Evolutionary conservation across 2,888 invertebrate genomes (phyloP), one percentile per base, ranked within the genome.

Genomic region (Philhelius pedissequus): DNA sequence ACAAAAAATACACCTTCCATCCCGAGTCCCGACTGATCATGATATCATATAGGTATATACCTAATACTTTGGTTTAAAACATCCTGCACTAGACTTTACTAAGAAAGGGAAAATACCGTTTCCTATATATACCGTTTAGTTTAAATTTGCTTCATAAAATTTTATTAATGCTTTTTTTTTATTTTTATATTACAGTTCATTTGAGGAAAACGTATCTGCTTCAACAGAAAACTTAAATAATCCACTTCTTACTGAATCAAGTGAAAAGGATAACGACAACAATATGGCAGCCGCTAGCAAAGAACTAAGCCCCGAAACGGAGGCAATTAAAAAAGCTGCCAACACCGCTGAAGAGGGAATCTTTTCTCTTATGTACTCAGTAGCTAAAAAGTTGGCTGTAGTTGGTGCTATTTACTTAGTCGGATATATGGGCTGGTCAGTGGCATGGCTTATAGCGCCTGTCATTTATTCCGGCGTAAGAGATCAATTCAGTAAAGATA

Each of bases 391-490:
- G 92, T 93, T 95, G 54, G 94, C 94, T 66, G 93, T 96, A 69
- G 95, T 96, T 27, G 96, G 96, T 25, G 92, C 94, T 8, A 95
- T 96, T 52, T 97, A 97, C 92, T 91, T 96, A 68, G 94, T 95
- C 62, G 97, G 97, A 2, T 97, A 96, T 89, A 95, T 96, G 95
- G 95, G 96, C 90, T 95, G 97, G 94, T 91, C 91, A 11, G 90
- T 91, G 50, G 97, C 96, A 56, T 98, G 98, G 98, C 93, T 98
- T 22, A 93, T 98, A 84, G 89, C 90, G 0, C 97, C 97, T 0
- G 93, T 98, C 27, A 93, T 97, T 25, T 92, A 97, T 68, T 94
- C 96, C 4, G 96, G 96, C 70, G 93, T 97, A 87, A 93, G 96
- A 62, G 95, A 96, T 88, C 96, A 97, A 90, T 95, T 95, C 93